Evolutionary conservation across 2,888 invertebrate species (phyloP).

Genomic region (Clivina fossor): DNA sequence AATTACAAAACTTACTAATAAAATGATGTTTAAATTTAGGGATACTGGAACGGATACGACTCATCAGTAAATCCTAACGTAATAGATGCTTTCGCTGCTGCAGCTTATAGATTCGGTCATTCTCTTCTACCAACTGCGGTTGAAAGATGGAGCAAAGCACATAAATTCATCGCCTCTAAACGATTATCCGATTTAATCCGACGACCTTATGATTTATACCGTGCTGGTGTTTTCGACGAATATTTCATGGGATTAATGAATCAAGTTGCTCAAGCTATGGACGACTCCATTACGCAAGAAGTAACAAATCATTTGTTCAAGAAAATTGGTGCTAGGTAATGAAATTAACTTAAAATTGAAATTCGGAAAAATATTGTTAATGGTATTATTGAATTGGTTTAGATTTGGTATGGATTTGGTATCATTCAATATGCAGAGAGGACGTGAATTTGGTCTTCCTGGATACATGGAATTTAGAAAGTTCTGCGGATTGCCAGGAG

Average conservation of each 20-base stretch:
- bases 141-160: constrained; percentile 92
- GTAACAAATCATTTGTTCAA: constrained; percentile 92
- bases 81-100: constrained; percentile 86
- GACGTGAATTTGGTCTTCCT: constrained; percentile 87
- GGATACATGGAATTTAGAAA: constrained; percentile 92
- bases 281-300: constrained; percentile 87
- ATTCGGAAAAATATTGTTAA: constrained; percentile 29
- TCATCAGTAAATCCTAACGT: constrained; percentile 83
- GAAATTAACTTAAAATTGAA: constrained; percentile 1
- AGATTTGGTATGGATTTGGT: constrained; percentile 87
- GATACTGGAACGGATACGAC: constrained; percentile 84
- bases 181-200: constrained; percentile 85
- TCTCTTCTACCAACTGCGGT: constrained; percentile 87
- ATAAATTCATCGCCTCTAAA: constrained; percentile 91
- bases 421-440: constrained; percentile 91
- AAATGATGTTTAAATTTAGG: constrained; percentile 52
- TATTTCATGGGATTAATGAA: constrained; percentile 92
- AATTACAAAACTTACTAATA: constrained; percentile 12
- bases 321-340: constrained; percentile 64
- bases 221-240: constrained; percentile 87
- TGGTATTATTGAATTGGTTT: no score
- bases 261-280: constrained; percentile 93
- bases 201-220: constrained; percentile 85
- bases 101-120: constrained; percentile 90
- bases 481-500: constrained; percentile 82